Evolutionary conservation across 2,888 invertebrate species (phyloP).

Genomic region (Dione vanillae): DNA sequence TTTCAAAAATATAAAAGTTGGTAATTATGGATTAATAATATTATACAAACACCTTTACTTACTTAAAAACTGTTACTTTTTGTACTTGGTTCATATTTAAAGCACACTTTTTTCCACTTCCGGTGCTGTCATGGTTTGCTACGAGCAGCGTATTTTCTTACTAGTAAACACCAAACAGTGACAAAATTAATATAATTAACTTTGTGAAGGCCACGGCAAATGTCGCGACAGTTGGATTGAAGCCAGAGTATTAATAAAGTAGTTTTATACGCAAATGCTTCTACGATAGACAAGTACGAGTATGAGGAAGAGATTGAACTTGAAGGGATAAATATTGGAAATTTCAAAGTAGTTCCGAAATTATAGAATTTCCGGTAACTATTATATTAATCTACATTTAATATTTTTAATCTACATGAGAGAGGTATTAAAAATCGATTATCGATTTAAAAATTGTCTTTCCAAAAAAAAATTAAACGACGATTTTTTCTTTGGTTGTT

Average conservation of each 20-base stretch:
- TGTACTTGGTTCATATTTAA: not conserved
- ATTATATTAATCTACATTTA: no score
- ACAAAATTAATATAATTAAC: constrained; percentile 67
- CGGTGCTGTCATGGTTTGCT: not conserved
- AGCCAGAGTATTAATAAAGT: constrained; percentile 64
- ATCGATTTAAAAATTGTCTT: not conserved
- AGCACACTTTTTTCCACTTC: not conserved
- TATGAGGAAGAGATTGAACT: constrained; percentile 39
- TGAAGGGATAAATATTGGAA: not conserved
- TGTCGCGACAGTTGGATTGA: constrained; percentile 71
- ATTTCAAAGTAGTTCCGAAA: no score
- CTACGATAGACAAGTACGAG: constrained; percentile 49
- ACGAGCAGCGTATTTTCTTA: not conserved
- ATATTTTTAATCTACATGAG: not conserved
- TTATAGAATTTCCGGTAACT: no score
- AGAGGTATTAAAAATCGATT: no score
- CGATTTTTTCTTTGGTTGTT: not conserved
- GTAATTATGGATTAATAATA: no score
- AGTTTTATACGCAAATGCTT: constrained; percentile 51
- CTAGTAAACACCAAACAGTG: constrained; percentile 36
- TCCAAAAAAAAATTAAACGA: not conserved
- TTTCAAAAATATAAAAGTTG: no score
- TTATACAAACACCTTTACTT: not conserved
- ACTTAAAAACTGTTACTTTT: not conserved
- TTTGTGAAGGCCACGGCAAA: constrained; percentile 74